Evolutionary conservation across 2,888 invertebrate species (phyloP), one percentile per base, ranked within the genome.

Genomic region (Hydriomena furcata): DNA sequence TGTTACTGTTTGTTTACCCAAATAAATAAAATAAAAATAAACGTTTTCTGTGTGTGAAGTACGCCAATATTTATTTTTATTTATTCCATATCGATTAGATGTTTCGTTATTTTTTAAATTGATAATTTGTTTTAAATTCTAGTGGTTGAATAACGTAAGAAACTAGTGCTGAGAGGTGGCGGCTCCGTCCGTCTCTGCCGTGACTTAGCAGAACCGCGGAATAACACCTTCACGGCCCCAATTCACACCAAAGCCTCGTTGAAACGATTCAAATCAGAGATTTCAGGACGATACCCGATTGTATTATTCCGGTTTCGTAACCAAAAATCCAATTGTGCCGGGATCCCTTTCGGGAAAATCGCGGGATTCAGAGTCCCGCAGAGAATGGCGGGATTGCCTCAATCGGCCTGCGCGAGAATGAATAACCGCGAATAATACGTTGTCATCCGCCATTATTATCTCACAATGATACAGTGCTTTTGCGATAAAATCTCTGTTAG

Each of bases 381-480:
- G 89, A 82, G 90, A 89, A 88, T 87, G 84, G 77, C 74, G 88
- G 80, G 89, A 89, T 90, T 87, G 86, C 78, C 75, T 76, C 76
- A 85, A 83, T 86, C 82, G 82, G 76, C 77, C 79, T 65, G 66
- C 63, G 73, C 68, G 74, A 71, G 79, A 82, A 88, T 86, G 85
- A 86, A 89, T 86, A 83, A 79, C 81, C 78, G 75, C 80, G 76
- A 88, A 90, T 89, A 89, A 88, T 90, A 87, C 89, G 72, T 80
- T 89, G 90, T 90, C 90, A 90, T 90, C 79, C 82, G 78, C 78
- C 82, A 84, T 88, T 90, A 90, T 90, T 87, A 90, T 87, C 85
- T 87, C 79, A 73, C 87, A 86, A 87, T 90, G 90, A 89, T 90
- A 87, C 83, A 79, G 84, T 85, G 78, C 67, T 90, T 90, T 88